Base-by-base conservation (phyloP, 2,888 invertebrate genomes). In the Nephrotoma flavescens region DNA sequence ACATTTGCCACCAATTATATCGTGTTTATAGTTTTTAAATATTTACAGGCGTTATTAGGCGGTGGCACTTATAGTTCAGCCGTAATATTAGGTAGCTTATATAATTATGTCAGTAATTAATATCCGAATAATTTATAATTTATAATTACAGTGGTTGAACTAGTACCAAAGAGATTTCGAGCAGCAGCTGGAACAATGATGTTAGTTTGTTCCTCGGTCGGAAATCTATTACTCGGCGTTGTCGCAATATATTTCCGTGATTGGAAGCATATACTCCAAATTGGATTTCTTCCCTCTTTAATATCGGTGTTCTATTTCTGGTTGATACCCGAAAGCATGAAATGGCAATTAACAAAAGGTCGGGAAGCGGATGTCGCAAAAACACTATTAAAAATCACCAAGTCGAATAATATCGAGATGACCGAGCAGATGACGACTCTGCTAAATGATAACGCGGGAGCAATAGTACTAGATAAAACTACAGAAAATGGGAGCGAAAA, bases 301-400 rank as follows among this genome's bases (percentile, higher is more conserved):
- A 90, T 95, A 19, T 93, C 96, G 88, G 91, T 96, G 84, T 90
- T 93, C 11, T 95, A 95, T 90, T 93, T 94, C 89, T 94, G 95
- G 93, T 90, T 95, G 85, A 90, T 95, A 42, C 95, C 95, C 42
- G 96, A 96, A 92, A 96, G 95, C 88, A 92, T 95, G 86, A 93
- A 96, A 89, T 97, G 97, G 97, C 92, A 96, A 87, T 91, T 95
- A 86, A 94, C 94, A 11, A 93, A 94, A 87, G 93, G 94, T 2
- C 92, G 93, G 87, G 41, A 84, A n/a, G 91, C 92, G 12, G 91
- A 93, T 0, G 92, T 95, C 0, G 93, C 93, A 86, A 90, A 90
- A 3, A 93, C 95, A 19, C 91, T 95, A 11, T 91, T 92, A 12
- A 94, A 92, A 88, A 94, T 57, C 86, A 94, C 95, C 0, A 91